Evolutionary conservation across 92 coral and sea anemone genomes (phyloP).

Genomic region (Ricordea florida): DNA sequence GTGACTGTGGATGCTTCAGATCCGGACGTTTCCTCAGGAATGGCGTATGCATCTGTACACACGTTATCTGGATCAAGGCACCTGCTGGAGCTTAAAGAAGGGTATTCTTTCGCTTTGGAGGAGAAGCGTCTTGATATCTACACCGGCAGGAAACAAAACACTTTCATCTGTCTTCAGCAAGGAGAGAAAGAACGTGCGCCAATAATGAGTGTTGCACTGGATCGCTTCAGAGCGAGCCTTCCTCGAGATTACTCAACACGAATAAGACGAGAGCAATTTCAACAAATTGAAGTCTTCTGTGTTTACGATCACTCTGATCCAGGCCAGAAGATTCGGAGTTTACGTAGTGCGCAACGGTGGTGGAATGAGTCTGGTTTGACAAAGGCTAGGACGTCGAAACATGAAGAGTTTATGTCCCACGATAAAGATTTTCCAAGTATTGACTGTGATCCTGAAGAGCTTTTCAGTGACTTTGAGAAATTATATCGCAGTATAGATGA

Average conservation of each 20-base stretch:
- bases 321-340: conserved; percentile 40
- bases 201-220: conserved; percentile 78
- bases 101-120: conserved; percentile 64
- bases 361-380: too few relatives aligned
- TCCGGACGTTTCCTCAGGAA: background rate
- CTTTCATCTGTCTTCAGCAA: conserved; percentile 63
- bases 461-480: conserved; percentile 47
- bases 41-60: conserved; percentile 49
- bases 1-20: conserved; percentile 46
- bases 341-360: background rate
- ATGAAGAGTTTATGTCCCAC: conserved; percentile 2
- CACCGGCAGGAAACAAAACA: conserved; percentile 71
- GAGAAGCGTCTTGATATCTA: conserved; percentile 77
- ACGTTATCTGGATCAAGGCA: conserved; percentile 28
- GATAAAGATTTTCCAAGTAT: conserved; percentile 64
- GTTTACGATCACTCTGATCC: conserved; percentile 42
- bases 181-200: conserved; percentile 63
- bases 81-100: conserved; percentile 31
- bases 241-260: conserved; percentile 51
- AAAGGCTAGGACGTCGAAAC: too few relatives aligned
- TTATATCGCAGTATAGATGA: background rate
- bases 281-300: conserved; percentile 71
- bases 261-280: conserved; percentile 64
- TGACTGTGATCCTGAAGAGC: conserved; percentile 43
- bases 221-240: conserved; percentile 58